These are phyloP conservation scores for Leptinotarsa peninsularis DNA, from an alignment of 2,888 invertebrate species.

Conservation along the genomic window DNA sequence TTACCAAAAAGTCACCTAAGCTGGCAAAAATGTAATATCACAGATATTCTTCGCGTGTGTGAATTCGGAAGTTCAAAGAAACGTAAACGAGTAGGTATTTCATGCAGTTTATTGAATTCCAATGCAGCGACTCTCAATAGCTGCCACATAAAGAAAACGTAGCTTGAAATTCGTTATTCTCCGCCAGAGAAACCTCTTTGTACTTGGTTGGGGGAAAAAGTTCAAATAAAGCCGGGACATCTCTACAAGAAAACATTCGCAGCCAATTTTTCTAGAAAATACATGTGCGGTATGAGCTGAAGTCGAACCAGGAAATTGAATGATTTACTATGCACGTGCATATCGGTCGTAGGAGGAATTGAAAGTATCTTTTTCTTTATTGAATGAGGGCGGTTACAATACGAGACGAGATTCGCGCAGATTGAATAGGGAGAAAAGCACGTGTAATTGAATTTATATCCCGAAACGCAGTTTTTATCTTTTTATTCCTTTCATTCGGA, in stretches of 20 bases:
- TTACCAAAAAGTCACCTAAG: too few species aligned
- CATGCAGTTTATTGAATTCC: constrained; percentile 5
- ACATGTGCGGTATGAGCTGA: background rate
- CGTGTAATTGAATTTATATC: background rate
- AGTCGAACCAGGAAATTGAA: background rate
- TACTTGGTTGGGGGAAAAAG: background rate
- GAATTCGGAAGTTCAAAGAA: background rate
- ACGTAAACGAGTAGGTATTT: background rate
- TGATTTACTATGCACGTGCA: background rate
- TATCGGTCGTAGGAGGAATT: background rate
- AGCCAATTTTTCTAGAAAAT: constrained; percentile 5
- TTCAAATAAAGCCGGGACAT: background rate
- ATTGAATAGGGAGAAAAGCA: background rate
- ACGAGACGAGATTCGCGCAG: background rate
- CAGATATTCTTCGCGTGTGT: background rate
- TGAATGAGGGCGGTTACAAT: background rate
- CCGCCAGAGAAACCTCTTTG: constrained; percentile 1
- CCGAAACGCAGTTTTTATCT: background rate
- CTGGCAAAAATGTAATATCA: background rate
- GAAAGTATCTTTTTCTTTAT: background rate
- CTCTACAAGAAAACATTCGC: background rate
- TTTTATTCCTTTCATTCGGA: too few species aligned
- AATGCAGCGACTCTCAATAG: background rate
- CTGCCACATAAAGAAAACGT: constrained; percentile 1
- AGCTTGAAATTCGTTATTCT: background rate